Percentiles rank a stretch among this genome's conserved stretches.
These are phyloP conservation scores for Bombus superbus DNA, from an alignment of 1,140 invertebrate genomes.

Conservation along the genomic window DNA sequence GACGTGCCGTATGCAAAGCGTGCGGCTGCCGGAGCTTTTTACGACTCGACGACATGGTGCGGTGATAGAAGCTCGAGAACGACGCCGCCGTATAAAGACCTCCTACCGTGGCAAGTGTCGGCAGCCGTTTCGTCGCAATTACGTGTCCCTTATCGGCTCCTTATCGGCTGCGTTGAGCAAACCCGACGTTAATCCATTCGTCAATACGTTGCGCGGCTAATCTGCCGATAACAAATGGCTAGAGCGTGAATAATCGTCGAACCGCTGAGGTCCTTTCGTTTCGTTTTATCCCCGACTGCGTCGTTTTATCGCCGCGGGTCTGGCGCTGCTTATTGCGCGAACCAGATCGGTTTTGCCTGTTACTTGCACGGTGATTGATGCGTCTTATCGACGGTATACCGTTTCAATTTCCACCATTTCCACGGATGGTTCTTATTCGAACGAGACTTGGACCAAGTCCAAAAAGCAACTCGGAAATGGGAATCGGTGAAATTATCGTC, in stretches of 20 bases:
- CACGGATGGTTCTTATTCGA: neutral
- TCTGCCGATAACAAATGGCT: conserved; percentile 51
- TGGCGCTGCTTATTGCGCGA: conserved; percentile 2
- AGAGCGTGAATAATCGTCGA: conserved; percentile 59
- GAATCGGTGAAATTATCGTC: neutral
- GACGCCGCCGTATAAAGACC: conserved; percentile 60
- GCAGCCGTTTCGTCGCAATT: conserved; percentile 57
- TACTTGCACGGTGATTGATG: conserved; percentile 13
- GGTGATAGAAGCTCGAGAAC: conserved; percentile 43
- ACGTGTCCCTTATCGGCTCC: conserved; percentile 61
- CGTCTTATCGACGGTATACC: neutral
- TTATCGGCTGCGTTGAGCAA: conserved; percentile 65
- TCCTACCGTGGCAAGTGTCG: conserved; percentile 54
- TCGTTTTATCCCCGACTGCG: neutral
- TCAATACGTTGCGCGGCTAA: conserved; percentile 59
- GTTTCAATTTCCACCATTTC: neutral
- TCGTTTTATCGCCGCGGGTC: conserved; percentile 26
- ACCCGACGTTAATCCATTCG: conserved; percentile 63
- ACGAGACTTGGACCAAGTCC: neutral
- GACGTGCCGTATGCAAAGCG: conserved; percentile 70
- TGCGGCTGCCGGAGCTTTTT: conserved; percentile 29
- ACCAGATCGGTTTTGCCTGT: neutral
- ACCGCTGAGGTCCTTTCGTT: conserved; percentile 47
- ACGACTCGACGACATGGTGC: conserved; percentile 51
- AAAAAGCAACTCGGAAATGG: conserved; percentile 3